A percentile compares a stretch with the other conserved stretches of the same genome.
Conservation (phyloP, 2,797 vertebrate species). For the Syngnathus rostellatus region DNA sequence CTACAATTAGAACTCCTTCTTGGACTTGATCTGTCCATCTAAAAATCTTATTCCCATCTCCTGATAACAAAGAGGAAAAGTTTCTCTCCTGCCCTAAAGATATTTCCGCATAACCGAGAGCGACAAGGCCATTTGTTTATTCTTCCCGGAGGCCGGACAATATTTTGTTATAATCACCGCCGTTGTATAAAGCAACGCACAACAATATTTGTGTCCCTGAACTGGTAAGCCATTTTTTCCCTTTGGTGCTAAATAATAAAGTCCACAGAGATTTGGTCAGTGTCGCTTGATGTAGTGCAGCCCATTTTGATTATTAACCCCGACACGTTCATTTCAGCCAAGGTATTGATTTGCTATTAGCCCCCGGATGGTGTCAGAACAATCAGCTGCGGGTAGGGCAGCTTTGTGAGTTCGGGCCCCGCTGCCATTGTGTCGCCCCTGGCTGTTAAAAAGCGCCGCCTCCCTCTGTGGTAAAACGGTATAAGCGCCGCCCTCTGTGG, state of each 20-base stretch:
- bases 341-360: conserved; percentile 63
- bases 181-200: too few relatives aligned
- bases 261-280: not conserved
- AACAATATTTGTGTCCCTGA: not conserved
- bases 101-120: conserved; percentile 8
- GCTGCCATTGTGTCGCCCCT: conserved; percentile 33
- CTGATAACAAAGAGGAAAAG: too few relatives aligned
- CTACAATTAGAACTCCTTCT: conserved; percentile 37
- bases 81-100: too few relatives aligned
- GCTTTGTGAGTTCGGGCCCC: conserved; percentile 28
- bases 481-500: conserved; percentile 26
- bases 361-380: conserved; percentile 40
- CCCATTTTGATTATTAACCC: conserved; percentile 39
- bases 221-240: conserved; percentile 34
- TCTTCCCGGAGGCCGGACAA: conserved; percentile 32
- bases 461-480: not conserved
- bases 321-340: conserved; percentile 42
- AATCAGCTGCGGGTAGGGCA: conserved; percentile 38
- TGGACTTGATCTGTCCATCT: conserved; percentile 10
- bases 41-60: not conserved
- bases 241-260: conserved; percentile 7
- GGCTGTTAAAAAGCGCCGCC: conserved; percentile 36
- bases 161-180: conserved; percentile 25
- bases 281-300: conserved; percentile 32
- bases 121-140: conserved; percentile 18